These are phyloP conservation scores for Catharus ustulatus DNA, from an alignment of 2,797 vertebrate species.

Conservation along the genomic window DNA sequence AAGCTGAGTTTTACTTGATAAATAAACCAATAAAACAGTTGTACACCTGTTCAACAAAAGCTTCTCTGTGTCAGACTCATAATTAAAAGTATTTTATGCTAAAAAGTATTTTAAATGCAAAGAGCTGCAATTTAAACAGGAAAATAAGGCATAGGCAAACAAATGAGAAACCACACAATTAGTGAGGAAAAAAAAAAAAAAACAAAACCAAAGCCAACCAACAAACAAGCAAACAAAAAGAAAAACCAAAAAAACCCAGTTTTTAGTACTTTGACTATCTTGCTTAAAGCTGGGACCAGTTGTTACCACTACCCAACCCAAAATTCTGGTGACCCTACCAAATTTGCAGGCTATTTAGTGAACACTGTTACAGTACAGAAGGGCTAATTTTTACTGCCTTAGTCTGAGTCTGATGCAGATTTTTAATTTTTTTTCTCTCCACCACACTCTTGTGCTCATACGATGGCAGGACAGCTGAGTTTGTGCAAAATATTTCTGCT, in stretches of 20 bases:
- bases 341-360: not conserved
- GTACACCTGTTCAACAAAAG: not conserved
- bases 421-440: not conserved
- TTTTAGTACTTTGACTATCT: not conserved
- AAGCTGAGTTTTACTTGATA: not conserved
- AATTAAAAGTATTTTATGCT: not conserved
- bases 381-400: not conserved
- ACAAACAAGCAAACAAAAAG: no score
- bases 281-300: not conserved
- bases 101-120: not conserved
- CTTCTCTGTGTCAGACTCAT: not conserved
- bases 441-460: accelerated
- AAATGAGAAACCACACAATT: not conserved
- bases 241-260: not conserved
- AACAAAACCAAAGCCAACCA: no score
- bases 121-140: not conserved
- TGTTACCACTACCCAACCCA: not conserved
- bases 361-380: not conserved
- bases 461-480: not conserved
- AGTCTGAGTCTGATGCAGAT: not conserved
- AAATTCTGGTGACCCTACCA: not conserved
- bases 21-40: not conserved
- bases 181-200: accelerated
- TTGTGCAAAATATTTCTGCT: not conserved
- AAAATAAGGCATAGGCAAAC: not conserved